Evolutionary conservation across 2,797 vertebrate genomes (phyloP), one percentile per base, ranked within the genome.

Genomic region (Hirundo rustica): DNA sequence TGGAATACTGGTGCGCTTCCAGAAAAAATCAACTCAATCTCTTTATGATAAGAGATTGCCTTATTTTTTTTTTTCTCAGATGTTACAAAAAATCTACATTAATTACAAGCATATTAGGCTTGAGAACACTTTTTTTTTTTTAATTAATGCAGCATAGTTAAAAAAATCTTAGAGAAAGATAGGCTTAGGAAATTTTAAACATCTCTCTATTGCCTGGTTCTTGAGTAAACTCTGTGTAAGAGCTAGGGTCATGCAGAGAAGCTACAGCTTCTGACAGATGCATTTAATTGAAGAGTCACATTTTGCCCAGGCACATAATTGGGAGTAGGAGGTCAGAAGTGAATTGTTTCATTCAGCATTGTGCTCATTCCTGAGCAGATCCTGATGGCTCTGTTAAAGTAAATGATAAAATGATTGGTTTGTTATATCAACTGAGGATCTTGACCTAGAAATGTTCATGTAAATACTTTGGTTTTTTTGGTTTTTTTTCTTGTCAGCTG

Each of bases 401-500:
- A 76, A 79, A 92, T 27, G 4, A 40, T 64, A 1, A 38, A 48
- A 25, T 71, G 6, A 70, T 61, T 19, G 34, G 42, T 79, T 90
- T 86, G 45, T 86, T 82, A 0, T 32, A 68, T 64, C 47, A 48
- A 0, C 30, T 61, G 27, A 15, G 11, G 9, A 73, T 76, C 34
- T 76, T 57, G 64, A 67, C 29, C 16, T 60, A 84, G 18, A 86
- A 86, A 76, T 34, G 11, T 68, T 90, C 76, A 9, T 85, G 32
- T 86, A 75, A 89, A 57, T 45, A 51, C 13, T 91, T 40, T 10
- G 5, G 1, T 5, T 32, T 54, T 54, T 53, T 27, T 85, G 5
- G 32, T 54, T 53, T 50, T 85, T 85, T 60, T 60, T 25, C 45
- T 92, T 77, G n/a, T 36, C 94, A 97, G 97, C 96, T 81, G 64